Percentiles rank a stretch among this genome's conserved stretches.
Conservation (phyloP, 2,888 invertebrate genomes). For the Ecliptopera silaceata region DNA sequence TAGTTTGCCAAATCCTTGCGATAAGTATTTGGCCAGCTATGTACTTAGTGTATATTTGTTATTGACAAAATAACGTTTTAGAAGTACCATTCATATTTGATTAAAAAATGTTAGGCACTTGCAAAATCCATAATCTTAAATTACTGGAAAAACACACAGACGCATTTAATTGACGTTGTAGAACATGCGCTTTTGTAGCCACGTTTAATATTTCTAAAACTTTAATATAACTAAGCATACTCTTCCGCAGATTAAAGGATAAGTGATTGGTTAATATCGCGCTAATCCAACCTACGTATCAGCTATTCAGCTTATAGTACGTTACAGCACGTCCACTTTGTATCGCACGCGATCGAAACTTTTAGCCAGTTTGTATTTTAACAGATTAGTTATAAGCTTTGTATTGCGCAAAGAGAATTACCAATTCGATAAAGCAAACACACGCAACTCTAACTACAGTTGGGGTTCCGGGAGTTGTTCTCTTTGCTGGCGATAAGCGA, state of each 20-base stretch:
- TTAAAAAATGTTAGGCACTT: too few species aligned
- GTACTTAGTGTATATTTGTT: neutral
- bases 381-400: constrained; percentile 43
- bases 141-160: too few species aligned
- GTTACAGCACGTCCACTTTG: constrained; percentile 33
- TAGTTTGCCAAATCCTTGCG: constrained; percentile 5
- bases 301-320: constrained; percentile 38
- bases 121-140: too few species aligned
- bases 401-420: constrained; percentile 38
- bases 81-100: too few species aligned
- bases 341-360: constrained; percentile 42
- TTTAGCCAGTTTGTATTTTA: constrained; percentile 44
- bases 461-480: constrained; percentile 27
- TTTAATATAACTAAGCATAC: neutral
- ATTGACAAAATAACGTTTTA: too few species aligned
- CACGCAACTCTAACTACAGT: constrained; percentile 41
- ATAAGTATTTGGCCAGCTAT: neutral
- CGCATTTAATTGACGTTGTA: neutral
- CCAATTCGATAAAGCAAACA: constrained; percentile 52
- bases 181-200: neutral
- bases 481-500: constrained; percentile 25
- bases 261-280: constrained; percentile 38
- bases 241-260: constrained; percentile 13
- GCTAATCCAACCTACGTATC: constrained; percentile 36
- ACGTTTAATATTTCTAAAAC: neutral